These are phyloP conservation scores for Speoplatyrhinus poulsoni DNA, from an alignment of 2,113 vertebrate genomes.

Conservation along the genomic window DNA sequence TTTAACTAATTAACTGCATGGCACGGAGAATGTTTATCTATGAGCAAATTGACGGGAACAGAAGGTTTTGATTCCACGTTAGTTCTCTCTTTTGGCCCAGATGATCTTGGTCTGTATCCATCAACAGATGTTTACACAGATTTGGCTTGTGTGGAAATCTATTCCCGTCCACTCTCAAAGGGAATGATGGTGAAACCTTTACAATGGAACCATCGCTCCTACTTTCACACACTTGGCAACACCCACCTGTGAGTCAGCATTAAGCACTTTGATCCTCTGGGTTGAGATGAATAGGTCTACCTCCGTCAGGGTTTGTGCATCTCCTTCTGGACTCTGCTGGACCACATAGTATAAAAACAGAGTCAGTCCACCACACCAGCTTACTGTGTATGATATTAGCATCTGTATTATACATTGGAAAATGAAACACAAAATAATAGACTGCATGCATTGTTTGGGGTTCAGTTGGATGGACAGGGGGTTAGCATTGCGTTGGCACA, in stretches of 20 bases:
- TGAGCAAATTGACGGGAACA: too few relatives aligned
- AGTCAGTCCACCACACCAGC: constrained; percentile 13
- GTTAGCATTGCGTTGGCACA: constrained; percentile 44
- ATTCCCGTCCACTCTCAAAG: constrained; percentile 17
- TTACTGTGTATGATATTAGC: neutral
- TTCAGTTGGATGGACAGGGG: constrained; percentile 33
- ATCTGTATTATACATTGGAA: neutral
- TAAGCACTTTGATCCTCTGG: constrained; percentile 95
- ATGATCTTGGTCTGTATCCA: constrained; percentile 5
- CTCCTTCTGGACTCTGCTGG: constrained; percentile 86
- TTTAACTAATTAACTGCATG: too few relatives aligned
- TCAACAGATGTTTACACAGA: constrained; percentile 26
- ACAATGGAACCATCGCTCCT: neutral
- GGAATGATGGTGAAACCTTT: constrained; percentile 18
- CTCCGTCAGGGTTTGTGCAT: constrained; percentile 88
- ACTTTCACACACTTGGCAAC: neutral
- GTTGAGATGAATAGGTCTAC: constrained; percentile 97
- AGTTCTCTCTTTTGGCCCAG: constrained; percentile 3
- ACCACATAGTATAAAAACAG: constrained; percentile 6
- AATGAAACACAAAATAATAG: neutral
- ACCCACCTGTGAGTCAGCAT: constrained; percentile 93
- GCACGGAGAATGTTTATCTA: too few relatives aligned
- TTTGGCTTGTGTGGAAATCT: constrained; percentile 25
- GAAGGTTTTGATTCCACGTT: neutral
- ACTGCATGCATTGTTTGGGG: constrained; percentile 1